Evolutionary conservation across 64 coral and sea anemone genomes (phyloP), one percentile per base, ranked within the genome.

Genomic region (Platygyra sinensis): DNA sequence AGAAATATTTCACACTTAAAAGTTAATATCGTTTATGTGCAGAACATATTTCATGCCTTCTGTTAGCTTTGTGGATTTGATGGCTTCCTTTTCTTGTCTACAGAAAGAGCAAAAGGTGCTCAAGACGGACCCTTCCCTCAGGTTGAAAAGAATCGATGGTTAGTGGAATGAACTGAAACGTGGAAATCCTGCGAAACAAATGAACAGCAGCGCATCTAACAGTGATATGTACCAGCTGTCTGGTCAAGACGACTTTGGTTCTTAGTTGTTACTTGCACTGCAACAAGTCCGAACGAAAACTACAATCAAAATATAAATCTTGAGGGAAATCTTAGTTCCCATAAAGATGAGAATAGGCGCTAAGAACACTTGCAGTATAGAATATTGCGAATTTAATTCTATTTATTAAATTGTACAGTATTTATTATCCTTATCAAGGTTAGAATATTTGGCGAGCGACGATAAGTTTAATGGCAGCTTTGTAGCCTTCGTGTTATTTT

Each of bases 41-140:
- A 13, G 1, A 57, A 16, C 54, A 57, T 5, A 57, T 57, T 14
- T 57, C 54, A 57, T 14, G 2, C 15, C 54, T 2, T 55, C 38
- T 55, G 30, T 42, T 42, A 20, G 76, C 15, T 14, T 77, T 12
- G 9, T 42, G 30, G 16, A 36, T 77, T 4, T 38, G 0, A 77
- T 17, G 49, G 5, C 8, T 72, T 73, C 10, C 18, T 11, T 42
- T 36, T 42, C 28, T 89, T 65, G 39, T 46, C 33, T n/a, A 79
- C 65, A 92, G 90, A 92, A 92, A 87, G 82, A 92, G 83, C 60
- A 71, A 79, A 92, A 92, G 75, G 82, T 92, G 11, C 83, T 92
- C 16, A 92, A 92, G 60, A 92, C 90, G 36, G 90, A 92, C 64
- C 90, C 90, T 17, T 84, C 90, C 11, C 90, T 92, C 24, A 46